Base-by-base conservation (phyloP, 1,140 invertebrate genomes). In the Phymastichus coffea region DNA sequence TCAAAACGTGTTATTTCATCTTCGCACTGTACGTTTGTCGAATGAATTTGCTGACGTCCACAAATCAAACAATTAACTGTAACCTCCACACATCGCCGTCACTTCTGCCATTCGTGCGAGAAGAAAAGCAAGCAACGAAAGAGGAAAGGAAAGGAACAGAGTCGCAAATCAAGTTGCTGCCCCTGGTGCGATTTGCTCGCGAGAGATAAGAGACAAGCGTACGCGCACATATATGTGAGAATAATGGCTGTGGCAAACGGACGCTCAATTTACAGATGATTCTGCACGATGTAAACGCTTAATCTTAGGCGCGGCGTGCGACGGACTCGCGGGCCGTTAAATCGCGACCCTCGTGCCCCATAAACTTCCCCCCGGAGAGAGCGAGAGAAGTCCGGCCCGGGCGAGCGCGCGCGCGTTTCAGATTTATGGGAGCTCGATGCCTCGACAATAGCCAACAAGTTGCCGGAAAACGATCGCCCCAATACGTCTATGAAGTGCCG, bases 181-280 rank as follows among this genome's bases (percentile, higher is more conserved):
- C n/a, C n/a, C n/a, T n/a, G n/a, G n/a, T n/a, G n/a, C n/a, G n/a
- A n/a, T n/a, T n/a, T n/a, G n/a, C n/a, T n/a, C n/a, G n/a, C n/a
- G n/a, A n/a, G n/a, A n/a, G n/a, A n/a, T n/a, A n/a, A n/a, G n/a
- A n/a, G n/a, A n/a, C n/a, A n/a, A n/a, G n/a, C n/a, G n/a, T n/a
- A n/a, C n/a, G n/a, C n/a, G n/a, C 61, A 73, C 70, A 77, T 77
- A 77, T 77, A 77, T 77, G 65, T 73, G 65, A 69, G 63, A 71
- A 72, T 71, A 72, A 77, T 75, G 68, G 71, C 66, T 63, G 66
- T n/a, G n/a, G n/a, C n/a, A n/a, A n/a, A n/a, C n/a, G n/a, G 73
- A 72, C 74, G 79, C 80, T 82, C 80, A 79, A 82, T 82, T 83
- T 81, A 80, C 81, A 81, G 80, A 83, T 80, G 79, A 82, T 83